phyloP scores from a whole-genome alignment of 2,888 invertebrate genomes.

The Subacronicta megacephala region DNA sequence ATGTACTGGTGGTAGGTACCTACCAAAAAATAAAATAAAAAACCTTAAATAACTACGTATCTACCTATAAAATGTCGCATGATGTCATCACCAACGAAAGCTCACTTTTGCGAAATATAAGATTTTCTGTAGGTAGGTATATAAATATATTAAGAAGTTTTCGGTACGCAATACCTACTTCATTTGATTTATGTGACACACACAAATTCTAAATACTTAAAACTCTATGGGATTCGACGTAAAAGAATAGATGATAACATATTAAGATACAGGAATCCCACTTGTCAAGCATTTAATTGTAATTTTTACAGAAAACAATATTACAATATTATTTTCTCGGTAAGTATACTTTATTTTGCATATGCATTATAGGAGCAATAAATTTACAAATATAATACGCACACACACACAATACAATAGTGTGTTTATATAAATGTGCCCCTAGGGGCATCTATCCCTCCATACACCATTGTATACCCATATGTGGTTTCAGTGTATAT shows the following conservation, averaged over 20 bases:
- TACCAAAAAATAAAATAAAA: too few species aligned
- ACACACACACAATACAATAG: slow-evolving; percentile 32
- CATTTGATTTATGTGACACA: slow-evolving; percentile 9
- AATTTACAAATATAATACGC: neutral
- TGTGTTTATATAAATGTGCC: slow-evolving; percentile 26
- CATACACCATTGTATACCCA: too few species aligned
- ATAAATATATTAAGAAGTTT: neutral
- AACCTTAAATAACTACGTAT: too few species aligned
- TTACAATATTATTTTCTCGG: too few species aligned
- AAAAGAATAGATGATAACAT: neutral
- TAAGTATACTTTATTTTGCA: too few species aligned
- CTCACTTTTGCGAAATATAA: slow-evolving; percentile 21
- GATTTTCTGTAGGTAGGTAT: slow-evolving; percentile 5
- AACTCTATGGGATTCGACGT: slow-evolving; percentile 6
- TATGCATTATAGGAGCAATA: too few species aligned
- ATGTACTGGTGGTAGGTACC: too few species aligned
- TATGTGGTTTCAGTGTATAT: too few species aligned
- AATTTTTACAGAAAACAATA: too few species aligned
- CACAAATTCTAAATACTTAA: slow-evolving; percentile 11
- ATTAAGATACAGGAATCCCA: too few species aligned
- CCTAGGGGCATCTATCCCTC: too few species aligned
- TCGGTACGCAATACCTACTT: neutral
- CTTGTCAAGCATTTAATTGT: too few species aligned
- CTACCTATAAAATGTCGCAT: slow-evolving; percentile 38
- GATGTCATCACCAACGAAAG: slow-evolving; percentile 55